Evolutionary conservation across 2,797 vertebrate species (phyloP), one percentile per base, ranked within the genome.

Genomic region (Heterohyrax brucei): DNA sequence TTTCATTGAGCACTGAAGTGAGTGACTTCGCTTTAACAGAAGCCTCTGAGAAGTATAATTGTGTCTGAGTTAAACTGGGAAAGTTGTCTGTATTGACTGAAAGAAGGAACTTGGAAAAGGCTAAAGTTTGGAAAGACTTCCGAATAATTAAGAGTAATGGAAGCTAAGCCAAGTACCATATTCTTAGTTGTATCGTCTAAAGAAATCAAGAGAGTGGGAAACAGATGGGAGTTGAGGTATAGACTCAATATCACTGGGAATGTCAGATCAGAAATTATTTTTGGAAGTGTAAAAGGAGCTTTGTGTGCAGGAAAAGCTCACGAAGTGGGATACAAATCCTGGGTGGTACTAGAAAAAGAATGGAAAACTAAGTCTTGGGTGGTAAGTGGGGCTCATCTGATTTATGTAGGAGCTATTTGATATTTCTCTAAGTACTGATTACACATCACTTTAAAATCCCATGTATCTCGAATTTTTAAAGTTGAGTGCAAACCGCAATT

Each of bases 211-310:
- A 91, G 93, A 91, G 95, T 83, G 84, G 94, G 97, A 92, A 97
- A 91, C 97, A 97, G 97, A 98, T 97, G 97, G 96, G 83, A 96
- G 95, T 96, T 83, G 96, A 97, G 97, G 96, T 96, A 96, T 91
- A 98, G 97, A 96, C 96, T 97, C 97, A 97, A 97, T 98, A 98
- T 97, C 91, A 81, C 96, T 88, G 96, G 93, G 97, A 97, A 97
- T 98, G 97, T 98, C 98, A 98, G 94, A 97, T 97, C 94, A 98
- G 96, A 97, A 97, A 94, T 94, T 97, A 97, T 97, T 97, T 94
- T 96, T 93, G 96, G 98, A 98, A 97, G 87, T 97, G 96, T 91
- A 95, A 96, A 97, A 95, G 94, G 94, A 95, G 96, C 53, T 94
- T 98, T 96, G 93, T 90, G 93, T 97, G 94, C 92, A 94, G 97